Percentiles rank a stretch among this genome's conserved stretches.
These are phyloP conservation scores for Latrodectus elegans DNA, from an alignment of 2,888 invertebrate species.

Conservation along the genomic window DNA sequence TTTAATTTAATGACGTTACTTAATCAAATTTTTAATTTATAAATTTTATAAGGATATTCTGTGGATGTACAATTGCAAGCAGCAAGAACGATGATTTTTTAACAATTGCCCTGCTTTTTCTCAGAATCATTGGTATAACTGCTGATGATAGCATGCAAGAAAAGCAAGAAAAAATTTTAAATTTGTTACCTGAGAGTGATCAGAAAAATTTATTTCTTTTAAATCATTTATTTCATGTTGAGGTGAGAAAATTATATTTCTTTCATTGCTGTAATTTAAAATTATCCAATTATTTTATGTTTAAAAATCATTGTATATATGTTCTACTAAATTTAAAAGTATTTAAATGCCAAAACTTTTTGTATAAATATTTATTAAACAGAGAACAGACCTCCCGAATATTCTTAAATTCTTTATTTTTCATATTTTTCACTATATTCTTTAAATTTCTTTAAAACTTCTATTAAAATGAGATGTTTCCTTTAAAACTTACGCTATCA, in stretches of 20 bases:
- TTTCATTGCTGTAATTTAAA: no score
- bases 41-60: conserved; percentile 3
- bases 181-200: background rate
- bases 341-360: no score
- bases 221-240: conserved; percentile 37
- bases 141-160: background rate
- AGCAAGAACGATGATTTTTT: conserved; percentile 6
- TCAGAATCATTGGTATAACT: conserved; percentile 18
- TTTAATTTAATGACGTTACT: background rate
- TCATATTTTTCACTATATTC: no score
- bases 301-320: no score
- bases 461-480: no score
- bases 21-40: background rate
- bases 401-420: no score
- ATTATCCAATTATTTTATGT: no score
- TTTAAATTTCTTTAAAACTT: no score
- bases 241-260: background rate
- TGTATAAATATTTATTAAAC: no score
- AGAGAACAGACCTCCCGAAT: no score
- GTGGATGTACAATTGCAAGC: conserved; percentile 21
- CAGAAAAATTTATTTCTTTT: conserved; percentile 17
- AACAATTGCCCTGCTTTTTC: conserved; percentile 7
- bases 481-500: no score
- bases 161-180: conserved; percentile 19
- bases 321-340: no score